Base-by-base conservation (phyloP, 1,140 invertebrate genomes). In the Lordiphosa mommai region DNA sequence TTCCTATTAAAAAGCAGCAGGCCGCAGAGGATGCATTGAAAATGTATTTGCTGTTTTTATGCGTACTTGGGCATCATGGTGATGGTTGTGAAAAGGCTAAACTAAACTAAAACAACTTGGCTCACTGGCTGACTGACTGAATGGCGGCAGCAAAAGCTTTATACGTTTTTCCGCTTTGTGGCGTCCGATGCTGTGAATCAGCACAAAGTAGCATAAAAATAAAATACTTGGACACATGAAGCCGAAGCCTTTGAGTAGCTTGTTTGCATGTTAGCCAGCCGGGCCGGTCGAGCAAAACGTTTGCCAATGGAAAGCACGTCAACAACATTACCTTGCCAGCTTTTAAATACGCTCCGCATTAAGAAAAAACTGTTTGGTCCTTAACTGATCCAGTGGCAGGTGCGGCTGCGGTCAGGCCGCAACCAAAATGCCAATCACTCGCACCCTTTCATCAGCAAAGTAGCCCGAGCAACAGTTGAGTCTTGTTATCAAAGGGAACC, bases 91-190 rank as follows among this genome's bases (percentile, higher is more conserved):
- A 17, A 17, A 30, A 13, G 33, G 27, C 12, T 40, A 43, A 66
- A 59, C 74, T 82, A 66, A 80, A 79, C 70, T 68, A 41, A 65
- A 60, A 68, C 59, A 59, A 53, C 57, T 37, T 61, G 49, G 37
- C 52, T 69, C 49, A 50, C 63, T 66, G 66, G 66, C 55, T 71
- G 66, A 43, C 66, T 61, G 65, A 60, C 60, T 55, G 47, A 34
- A 36, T 58, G 47, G 46, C 63, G 38, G 38, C 47, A 37, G 47
- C 55, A 61, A 59, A 74, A 70, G 74, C 76, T 71, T 74, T 70
- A 80, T 79, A 60, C 57, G 82, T 80, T 74, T 79, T 80, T 74
- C 74, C 76, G 61, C 53, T 82, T 67, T 82, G 76, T 82, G 76
- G 76, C 58, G 46, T 50, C 56, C 43, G 52, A 50, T 55, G 34